These are phyloP conservation scores for Rhyacophila brunnea DNA, from an alignment of 1,140 invertebrate genomes.

Conservation along the genomic window DNA sequence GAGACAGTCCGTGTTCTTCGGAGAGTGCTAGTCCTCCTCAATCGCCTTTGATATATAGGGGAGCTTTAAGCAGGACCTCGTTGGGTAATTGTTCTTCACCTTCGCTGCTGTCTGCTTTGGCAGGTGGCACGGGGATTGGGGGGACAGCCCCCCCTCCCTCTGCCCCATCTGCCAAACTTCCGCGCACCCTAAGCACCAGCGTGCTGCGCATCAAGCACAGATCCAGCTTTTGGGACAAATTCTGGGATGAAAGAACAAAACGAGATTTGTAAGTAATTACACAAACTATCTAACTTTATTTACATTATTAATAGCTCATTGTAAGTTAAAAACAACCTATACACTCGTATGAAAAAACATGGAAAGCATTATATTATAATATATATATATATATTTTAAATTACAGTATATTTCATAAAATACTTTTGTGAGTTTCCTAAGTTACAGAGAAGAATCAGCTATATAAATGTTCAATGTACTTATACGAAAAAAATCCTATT, in stretches of 20 bases:
- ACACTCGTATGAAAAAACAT: too few species aligned
- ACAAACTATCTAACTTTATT: too few species aligned
- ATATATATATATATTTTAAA: too few species aligned
- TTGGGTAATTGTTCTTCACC: constrained; percentile 47
- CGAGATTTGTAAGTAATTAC: constrained; percentile 68
- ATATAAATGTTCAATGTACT: too few species aligned
- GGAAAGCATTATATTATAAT: too few species aligned
- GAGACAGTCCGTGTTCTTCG: constrained; percentile 35
- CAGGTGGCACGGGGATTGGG: constrained; percentile 42
- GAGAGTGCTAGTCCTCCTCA: constrained; percentile 38
- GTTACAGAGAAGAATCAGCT: too few species aligned
- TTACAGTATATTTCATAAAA: too few species aligned
- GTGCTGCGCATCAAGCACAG: constrained; percentile 71
- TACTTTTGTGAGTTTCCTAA: too few species aligned
- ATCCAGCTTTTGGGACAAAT: constrained; percentile 80
- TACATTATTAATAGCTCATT: too few species aligned
- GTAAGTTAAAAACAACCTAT: too few species aligned
- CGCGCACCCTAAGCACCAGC: constrained; percentile 75
- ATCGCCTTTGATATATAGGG: constrained; percentile 39
- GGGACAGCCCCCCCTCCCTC: constrained; percentile 47
- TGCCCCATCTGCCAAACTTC: constrained; percentile 54
- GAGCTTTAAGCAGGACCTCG: constrained; percentile 40
- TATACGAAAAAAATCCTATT: too few species aligned
- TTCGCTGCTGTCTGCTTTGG: constrained; percentile 56
- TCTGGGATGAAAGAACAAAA: constrained; percentile 67